Evolutionary conservation across 2,888 invertebrate genomes (phyloP), one percentile per base, ranked within the genome.

Genomic region (Griposia aprilina): DNA sequence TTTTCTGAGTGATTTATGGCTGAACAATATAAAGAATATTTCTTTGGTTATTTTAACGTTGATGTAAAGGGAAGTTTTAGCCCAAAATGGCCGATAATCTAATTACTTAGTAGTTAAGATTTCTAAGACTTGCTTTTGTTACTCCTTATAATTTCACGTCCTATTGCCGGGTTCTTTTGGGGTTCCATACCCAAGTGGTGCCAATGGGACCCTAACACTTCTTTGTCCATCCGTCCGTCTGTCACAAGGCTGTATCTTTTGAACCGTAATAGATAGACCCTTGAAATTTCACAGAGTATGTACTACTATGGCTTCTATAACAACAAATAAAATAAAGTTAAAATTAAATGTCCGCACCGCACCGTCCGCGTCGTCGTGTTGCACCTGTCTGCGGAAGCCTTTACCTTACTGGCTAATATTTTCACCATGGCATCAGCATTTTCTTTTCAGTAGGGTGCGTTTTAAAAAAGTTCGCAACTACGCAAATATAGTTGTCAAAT

Each of bases 1-100:
- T 79, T 76, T 82, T 76, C 30, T 41, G 63, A 74, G 52, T 71
- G 74, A 84, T 84, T 85, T 76, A 84, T 82, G 2, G 30, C 17
- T 4, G 65, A 55, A 55, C 11, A 75, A 78, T 55, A 59, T 55
- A 30, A 67, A 81, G n/a, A 68, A 71, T 55, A 59, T 63, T 36
- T 62, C 62, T 62, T 71, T 20, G 7, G 45, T 30, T 69, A 74
- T 75, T 80, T 50, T 57, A 57, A 23, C 50, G 41, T 48, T 76
- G 52, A 72, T 13, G 20, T 48, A 23, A 59, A 73, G 11, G 20
- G 17, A 74, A 36, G 11, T 55, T 69, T 67, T 36, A 6, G 30
- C 23, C 15, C 15, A 76, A 17, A 36, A 17, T n/a, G 55, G 23
- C 0, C 55, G 17, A 13, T 74, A 26, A 48, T 59, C 52, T 59